These are phyloP conservation scores for Heliconius aoede DNA, from an alignment of 2,888 invertebrate genomes.

Conservation along the genomic window DNA sequence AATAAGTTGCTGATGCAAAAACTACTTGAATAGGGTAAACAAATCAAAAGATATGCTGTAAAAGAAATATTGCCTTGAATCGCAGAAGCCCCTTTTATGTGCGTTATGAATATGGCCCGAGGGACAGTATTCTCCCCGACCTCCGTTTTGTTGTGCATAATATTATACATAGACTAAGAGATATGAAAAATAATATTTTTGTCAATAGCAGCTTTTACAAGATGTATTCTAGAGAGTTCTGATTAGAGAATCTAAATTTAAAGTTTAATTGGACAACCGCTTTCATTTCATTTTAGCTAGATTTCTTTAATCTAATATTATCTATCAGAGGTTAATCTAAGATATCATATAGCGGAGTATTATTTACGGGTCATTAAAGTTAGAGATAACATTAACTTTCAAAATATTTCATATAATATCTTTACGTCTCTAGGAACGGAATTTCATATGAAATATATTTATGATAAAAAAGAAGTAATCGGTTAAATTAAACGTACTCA, in stretches of 20 bases:
- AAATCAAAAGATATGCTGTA: conserved; percentile 36
- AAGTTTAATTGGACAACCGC: background rate
- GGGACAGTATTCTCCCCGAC: conserved; percentile 51
- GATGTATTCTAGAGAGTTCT: background rate
- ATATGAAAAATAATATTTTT: background rate
- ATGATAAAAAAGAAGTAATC: background rate
- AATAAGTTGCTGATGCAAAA: conserved; percentile 2
- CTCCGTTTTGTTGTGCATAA: conserved; percentile 38
- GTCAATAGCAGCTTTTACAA: too few species aligned
- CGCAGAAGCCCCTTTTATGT: conserved; percentile 61
- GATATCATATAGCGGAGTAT: background rate
- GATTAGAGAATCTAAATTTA: background rate
- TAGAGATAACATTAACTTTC: background rate
- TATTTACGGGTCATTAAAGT: background rate
- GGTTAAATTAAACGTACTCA: background rate
- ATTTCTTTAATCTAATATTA: background rate
- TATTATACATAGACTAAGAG: conserved; percentile 31
- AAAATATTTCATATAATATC: background rate
- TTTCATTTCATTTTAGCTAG: background rate
- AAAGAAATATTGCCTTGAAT: conserved; percentile 60
- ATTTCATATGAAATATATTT: background rate
- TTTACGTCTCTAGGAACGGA: too few species aligned
- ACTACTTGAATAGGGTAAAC: conserved; percentile 25
- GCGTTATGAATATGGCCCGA: conserved; percentile 68
- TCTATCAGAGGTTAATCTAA: background rate